Evolutionary conservation across 2,113 vertebrate genomes (phyloP), one percentile per base, ranked within the genome.

Genomic region (Pardalotus punctatus): DNA sequence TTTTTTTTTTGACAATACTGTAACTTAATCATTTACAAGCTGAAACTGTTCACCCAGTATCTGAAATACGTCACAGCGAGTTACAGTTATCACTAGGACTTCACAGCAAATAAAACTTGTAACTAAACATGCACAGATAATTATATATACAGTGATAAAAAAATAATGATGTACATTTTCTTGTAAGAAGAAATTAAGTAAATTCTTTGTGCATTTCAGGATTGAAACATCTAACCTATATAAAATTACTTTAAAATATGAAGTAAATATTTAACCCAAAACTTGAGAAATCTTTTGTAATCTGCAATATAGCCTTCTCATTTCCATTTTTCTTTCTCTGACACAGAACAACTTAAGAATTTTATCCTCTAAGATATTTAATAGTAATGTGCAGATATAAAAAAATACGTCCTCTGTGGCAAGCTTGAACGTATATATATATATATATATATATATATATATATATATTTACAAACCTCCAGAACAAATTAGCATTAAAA

Each of bases 401-500:
- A 96, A 96, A 95, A 93, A 93, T 85, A 78, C 57, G 80, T 91
- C 86, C 84, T 95, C 88, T 95, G 80, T 86, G 95, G 96, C 45
- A 91, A 89, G 72, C 82, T 91, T 96, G 82, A 94, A 88, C 91
- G 77, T 88, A 79, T 83, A 89, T 95, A 95, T 96, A 94, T 42
- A 42, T 42, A 15, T n/a, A n/a, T n/a, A n/a, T n/a, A n/a, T 43
- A 43, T 89, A 85, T 92, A 45, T 45, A 80, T 88, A 79, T 83
- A 89, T 95, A 93, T 94, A 81, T 96, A 95, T 96, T 97, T 97
- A 96, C 96, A 97, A 94, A 95, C 90, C 96, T 95, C 89, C 93
- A 88, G 94, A 98, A 95, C 93, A 97, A 97, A 86, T 95, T 95
- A 97, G 97, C 94, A 97, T 98, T 96, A 98, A 97, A 95, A 97